A percentile compares a stretch with the other conserved stretches of the same genome.
Evolutionary conservation across 1,140 invertebrate species (phyloP).

Genomic region (Andrena cerasifolii): DNA sequence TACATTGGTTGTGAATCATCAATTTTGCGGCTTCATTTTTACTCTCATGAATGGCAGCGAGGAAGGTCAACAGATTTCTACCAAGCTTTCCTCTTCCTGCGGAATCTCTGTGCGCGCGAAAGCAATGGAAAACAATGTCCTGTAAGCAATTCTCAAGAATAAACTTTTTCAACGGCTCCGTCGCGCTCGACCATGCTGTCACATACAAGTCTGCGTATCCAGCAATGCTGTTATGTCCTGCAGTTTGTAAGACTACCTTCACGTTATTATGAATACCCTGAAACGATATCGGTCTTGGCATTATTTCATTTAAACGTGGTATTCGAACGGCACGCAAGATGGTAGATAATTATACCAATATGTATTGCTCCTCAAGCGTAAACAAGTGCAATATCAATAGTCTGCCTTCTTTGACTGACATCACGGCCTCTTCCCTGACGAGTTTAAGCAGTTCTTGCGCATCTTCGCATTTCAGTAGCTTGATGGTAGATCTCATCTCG

Average conservation of each 20-base stretch:
- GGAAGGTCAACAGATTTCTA: constrained; percentile 59
- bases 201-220: constrained; percentile 60
- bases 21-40: constrained; percentile 30
- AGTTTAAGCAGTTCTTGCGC: constrained; percentile 58
- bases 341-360: constrained; percentile 59
- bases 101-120: constrained; percentile 55
- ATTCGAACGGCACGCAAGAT: background rate
- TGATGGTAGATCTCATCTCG: constrained; percentile 53
- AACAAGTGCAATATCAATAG: constrained; percentile 60
- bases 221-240: constrained; percentile 29
- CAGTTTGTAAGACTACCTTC: constrained; percentile 47
- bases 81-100: constrained; percentile 51
- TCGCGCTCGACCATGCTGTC: constrained; percentile 41
- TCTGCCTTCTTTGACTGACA: constrained; percentile 57
- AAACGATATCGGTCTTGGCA: background rate
- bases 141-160: constrained; percentile 59
- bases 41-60: constrained; percentile 53
- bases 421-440: constrained; percentile 45
- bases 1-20: constrained; percentile 51
- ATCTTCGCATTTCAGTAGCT: constrained; percentile 54
- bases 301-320: background rate
- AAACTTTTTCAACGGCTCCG: constrained; percentile 42
- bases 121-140: constrained; percentile 62
- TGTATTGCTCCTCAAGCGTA: constrained; percentile 54
- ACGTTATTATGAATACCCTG: constrained; percentile 60